Evolutionary conservation across 2,888 invertebrate species (phyloP).

Genomic region (Liopterus haemorrhoidalis): DNA sequence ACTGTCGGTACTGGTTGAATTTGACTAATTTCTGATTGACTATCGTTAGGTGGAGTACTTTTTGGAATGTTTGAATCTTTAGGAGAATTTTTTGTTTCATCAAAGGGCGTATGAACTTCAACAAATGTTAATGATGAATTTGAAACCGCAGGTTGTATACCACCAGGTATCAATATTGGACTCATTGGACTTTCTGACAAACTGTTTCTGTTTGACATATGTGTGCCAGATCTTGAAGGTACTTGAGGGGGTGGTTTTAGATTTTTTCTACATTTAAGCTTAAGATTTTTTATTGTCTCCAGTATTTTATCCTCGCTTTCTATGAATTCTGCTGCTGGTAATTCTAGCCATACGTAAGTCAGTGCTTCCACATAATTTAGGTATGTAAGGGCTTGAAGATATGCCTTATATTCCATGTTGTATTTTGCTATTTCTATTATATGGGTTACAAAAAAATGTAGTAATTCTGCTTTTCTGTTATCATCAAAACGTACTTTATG

Average conservation of each 20-base stretch:
- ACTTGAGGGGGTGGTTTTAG: constrained; percentile 27
- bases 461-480: constrained; percentile 55
- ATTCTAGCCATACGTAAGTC: constrained; percentile 55
- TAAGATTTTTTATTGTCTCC: constrained; percentile 49
- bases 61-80: no score
- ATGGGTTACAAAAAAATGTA: constrained; percentile 67
- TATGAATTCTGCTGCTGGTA: constrained; percentile 52
- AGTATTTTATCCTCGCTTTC: constrained; percentile 53
- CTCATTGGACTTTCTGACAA: no score
- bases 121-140: no score
- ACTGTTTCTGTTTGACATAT: no score
- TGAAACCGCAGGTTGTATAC: no score
- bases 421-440: constrained; percentile 64
- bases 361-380: constrained; percentile 65
- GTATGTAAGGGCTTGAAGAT: constrained; percentile 59
- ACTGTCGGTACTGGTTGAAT: no score
- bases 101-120: no score
- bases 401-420: constrained; percentile 56
- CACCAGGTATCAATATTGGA: no score
- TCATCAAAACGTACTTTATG: constrained; percentile 47
- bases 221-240: no score
- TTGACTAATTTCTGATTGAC: no score
- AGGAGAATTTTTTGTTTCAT: no score
- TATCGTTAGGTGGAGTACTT: no score
- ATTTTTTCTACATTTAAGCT: constrained; percentile 44